A percentile compares a stretch with the other conserved stretches of the same genome.
Evolutionary conservation across 2,113 vertebrate species (phyloP).

Genomic region (Pogonocichla stellata): DNA sequence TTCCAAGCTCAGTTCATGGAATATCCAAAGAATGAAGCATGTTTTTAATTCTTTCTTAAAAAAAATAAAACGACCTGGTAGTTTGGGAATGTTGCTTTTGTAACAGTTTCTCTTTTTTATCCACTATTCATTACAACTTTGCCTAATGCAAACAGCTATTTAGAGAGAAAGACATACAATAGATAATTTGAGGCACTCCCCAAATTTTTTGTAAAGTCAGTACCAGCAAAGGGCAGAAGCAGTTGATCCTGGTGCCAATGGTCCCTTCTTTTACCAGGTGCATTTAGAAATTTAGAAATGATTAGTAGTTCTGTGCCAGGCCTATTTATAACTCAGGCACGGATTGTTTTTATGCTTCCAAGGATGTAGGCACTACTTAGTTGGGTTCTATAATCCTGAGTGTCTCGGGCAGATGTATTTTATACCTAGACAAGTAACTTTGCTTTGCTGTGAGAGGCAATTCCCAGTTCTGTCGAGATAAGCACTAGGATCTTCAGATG

Average conservation of each 20-base stretch:
- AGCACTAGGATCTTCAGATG: background rate
- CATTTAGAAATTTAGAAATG: constrained; percentile 36
- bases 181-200: background rate
- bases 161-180: constrained; percentile 6
- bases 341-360: constrained; percentile 12
- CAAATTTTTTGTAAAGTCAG: background rate
- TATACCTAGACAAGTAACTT: background rate
- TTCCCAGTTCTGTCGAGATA: background rate
- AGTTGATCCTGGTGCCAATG: background rate
- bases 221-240: background rate
- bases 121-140: constrained; percentile 11
- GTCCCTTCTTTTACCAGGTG: background rate
- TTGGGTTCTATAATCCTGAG: background rate
- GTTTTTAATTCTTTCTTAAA: background rate
- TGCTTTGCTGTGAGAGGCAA: background rate
- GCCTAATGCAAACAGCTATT: background rate
- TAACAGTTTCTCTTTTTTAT: constrained; percentile 20
- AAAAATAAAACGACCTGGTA: background rate
- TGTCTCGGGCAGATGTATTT: background rate
- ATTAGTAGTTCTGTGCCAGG: background rate
- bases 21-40: background rate
- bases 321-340: background rate
- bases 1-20: background rate
- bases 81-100: background rate
- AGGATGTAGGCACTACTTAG: background rate